A percentile compares a stretch with the other conserved stretches of the same genome.
phyloP scores from a whole-genome alignment of 2,113 vertebrate genomes.

The Myanophis thanlyinensis region DNA sequence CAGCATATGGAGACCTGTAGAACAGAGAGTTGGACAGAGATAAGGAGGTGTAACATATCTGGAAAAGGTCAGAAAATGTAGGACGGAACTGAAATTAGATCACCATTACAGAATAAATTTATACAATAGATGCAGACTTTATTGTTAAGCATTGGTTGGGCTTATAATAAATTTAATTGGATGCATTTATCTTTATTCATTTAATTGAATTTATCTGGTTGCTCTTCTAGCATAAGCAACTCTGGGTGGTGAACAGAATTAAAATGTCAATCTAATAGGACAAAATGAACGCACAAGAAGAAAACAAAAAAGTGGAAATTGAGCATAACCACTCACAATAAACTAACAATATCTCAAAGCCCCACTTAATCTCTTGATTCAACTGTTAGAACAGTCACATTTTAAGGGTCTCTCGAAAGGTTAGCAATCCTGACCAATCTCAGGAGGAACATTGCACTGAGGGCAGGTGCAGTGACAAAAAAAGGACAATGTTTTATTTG shows the following conservation, averaged over 20 bases:
- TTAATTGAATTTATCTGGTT: background rate
- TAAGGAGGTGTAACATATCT: background rate
- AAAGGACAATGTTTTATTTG: background rate
- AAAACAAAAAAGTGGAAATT: background rate
- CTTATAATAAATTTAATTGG: background rate
- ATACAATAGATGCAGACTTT: background rate
- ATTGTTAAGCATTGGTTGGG: background rate
- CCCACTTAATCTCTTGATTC: background rate
- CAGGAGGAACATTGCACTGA: background rate
- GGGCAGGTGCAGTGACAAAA: background rate
- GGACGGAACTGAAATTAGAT: background rate
- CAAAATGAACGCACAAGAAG: background rate
- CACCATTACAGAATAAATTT: background rate
- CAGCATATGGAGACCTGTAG: background rate
- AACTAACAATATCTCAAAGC: background rate
- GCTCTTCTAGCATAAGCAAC: background rate
- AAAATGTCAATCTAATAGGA: background rate
- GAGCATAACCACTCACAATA: background rate
- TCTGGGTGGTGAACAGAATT: background rate
- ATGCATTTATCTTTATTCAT: background rate
- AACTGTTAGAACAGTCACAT: background rate
- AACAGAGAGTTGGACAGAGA: background rate
- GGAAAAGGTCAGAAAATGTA: background rate
- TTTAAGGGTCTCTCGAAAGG: background rate
- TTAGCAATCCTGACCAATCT: background rate